Base-by-base conservation (phyloP, 2,797 vertebrate species). In the Lithobates pipiens region DNA sequence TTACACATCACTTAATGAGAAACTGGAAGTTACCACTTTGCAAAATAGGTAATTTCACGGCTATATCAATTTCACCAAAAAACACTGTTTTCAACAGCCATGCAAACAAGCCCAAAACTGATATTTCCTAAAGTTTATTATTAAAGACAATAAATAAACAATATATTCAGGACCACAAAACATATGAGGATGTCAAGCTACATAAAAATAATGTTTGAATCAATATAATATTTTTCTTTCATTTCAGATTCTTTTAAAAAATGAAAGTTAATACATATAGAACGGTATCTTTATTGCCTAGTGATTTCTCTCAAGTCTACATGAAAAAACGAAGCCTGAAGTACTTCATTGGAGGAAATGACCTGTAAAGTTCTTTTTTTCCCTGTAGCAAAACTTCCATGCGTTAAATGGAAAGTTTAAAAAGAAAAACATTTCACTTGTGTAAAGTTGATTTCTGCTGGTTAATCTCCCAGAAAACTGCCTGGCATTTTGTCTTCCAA, bases 401-500 rank as follows among this genome's bases (percentile, higher is more conserved):
- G 76, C 72, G 76, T 68, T 83, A 79, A 87, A 87, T 84, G 77
- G 76, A 84, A 87, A 80, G 44, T 87, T 70, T 75, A 83, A 80
- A 83, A 83, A 76, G 11, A 54, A 77, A 82, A 87, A 80, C 71
- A 79, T 84, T 84, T 79, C 46, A 76, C 63, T 69, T 79, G 76
- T 75, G 42, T 36, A 27, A 68, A 75, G 63, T 78, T 87, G 76
- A 83, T 87, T 87, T 87, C 76, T 80, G 82, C 63, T 79, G 85
- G 29, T 84, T 87, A 87, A 87, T 87, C 81, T 87, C 46, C 76
- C 86, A 87, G 81, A 79, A 87, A 87, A 87, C 81, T 69, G 76
- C 75, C 36, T 87, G 76, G 23, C 76, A 80, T 87, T 87, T 82
- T 83, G 80, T 79, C 70, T 78, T 79, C 16, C 61, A 68, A 44